Conservation (phyloP, 1,140 invertebrate species). For the Helicoverpa armigera region DNA sequence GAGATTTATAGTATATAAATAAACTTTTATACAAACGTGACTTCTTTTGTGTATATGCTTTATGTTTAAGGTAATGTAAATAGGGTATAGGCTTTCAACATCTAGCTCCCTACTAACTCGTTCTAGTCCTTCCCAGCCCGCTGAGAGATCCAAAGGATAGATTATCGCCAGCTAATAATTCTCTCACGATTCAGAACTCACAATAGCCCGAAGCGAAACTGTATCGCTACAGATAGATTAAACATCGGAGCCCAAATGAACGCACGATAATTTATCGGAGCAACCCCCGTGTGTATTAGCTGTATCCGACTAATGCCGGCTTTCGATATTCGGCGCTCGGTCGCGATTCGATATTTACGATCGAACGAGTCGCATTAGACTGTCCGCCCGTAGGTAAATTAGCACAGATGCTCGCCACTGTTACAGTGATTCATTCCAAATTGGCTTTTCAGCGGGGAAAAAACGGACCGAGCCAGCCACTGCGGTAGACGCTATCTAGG, state of each 20-base stretch:
- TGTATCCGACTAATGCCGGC: slow-evolving; percentile 85
- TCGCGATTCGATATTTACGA: slow-evolving; percentile 85
- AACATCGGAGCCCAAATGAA: slow-evolving; percentile 86
- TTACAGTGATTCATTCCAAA: slow-evolving; percentile 86
- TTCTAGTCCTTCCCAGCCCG: slow-evolving; percentile 31
- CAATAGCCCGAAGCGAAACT: slow-evolving; percentile 67
- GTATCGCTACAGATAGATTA: slow-evolving; percentile 83
- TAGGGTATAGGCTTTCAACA: slow-evolving; percentile 13
- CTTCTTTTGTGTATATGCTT: not conserved
- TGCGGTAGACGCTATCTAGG: slow-evolving; percentile 80
- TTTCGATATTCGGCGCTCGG: slow-evolving; percentile 85
- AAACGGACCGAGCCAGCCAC: slow-evolving; percentile 67
- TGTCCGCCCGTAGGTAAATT: slow-evolving; percentile 86
- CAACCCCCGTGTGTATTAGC: slow-evolving; percentile 86
- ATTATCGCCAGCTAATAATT: slow-evolving; percentile 49
- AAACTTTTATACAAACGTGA: slow-evolving; percentile 1
- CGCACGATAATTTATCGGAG: slow-evolving; percentile 86
- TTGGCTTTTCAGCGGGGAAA: slow-evolving; percentile 84
- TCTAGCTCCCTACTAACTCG: slow-evolving; percentile 25
- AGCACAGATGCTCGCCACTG: slow-evolving; percentile 85
- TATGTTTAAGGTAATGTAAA: not conserved
- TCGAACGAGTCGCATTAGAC: slow-evolving; percentile 83
- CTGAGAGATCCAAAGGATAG: slow-evolving; percentile 38
- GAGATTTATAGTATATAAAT: slow-evolving; percentile 6
- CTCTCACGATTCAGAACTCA: slow-evolving; percentile 61